Conservation (phyloP, 2,113 vertebrate genomes). For the Notothenia rossii region DNA sequence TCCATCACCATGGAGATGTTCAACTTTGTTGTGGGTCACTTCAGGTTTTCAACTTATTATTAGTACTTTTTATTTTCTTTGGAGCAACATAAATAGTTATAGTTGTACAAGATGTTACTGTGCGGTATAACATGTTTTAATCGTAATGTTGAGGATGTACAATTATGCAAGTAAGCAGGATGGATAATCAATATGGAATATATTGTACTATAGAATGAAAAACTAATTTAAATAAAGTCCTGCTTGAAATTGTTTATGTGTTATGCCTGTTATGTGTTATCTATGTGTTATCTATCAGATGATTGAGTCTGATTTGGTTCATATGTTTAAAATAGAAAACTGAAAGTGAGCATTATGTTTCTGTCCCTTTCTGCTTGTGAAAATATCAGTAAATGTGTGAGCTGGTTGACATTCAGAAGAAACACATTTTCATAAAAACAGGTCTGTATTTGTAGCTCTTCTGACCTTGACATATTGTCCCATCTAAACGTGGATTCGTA, state of each 20-base stretch:
- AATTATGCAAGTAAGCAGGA: constrained; percentile 11
- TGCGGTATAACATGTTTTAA: constrained; percentile 2
- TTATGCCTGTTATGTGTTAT: too few species aligned
- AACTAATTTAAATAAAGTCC: constrained; percentile 19
- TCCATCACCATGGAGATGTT: constrained; percentile 53
- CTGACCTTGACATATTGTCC: neutral
- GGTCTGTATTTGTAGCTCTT: too few species aligned
- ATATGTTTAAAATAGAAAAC: too few species aligned
- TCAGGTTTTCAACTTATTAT: neutral
- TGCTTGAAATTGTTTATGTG: constrained; percentile 23
- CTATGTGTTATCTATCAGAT: too few species aligned
- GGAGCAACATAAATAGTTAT: neutral
- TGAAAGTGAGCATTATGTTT: too few species aligned
- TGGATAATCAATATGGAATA: constrained; percentile 22
- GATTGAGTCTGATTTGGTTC: too few species aligned
- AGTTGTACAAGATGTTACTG: neutral
- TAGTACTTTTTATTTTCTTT: neutral
- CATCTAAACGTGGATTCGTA: neutral
- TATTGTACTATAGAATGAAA: constrained; percentile 9
- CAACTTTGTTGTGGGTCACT: constrained; percentile 8
- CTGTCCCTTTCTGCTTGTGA: neutral
- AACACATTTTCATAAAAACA: too few species aligned
- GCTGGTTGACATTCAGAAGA: neutral
- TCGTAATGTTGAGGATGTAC: neutral
- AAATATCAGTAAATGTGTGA: neutral